Base-by-base conservation (phyloP, 2,888 invertebrate species). In the Xestia sexstrigata region DNA sequence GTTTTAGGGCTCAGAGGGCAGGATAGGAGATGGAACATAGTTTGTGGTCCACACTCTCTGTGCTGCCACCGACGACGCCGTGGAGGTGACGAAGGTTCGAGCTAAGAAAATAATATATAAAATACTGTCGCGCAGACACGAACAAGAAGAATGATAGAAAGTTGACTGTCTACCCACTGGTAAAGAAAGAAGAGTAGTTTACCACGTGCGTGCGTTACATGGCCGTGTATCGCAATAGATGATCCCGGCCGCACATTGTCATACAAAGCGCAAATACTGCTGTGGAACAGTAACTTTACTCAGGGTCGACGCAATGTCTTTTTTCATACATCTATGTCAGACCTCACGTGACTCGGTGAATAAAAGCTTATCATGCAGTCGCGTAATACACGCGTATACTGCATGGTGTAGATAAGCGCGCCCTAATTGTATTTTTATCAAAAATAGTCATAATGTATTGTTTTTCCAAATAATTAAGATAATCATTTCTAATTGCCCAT, bases 321-420 rank as follows among this genome's bases (percentile, higher is more conserved):
- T 6, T 49, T 20, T 2, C 0, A 39, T n/a, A 39, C 30, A 26
- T 71, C 17, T 4, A 2, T 47, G 49, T 79, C 62, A 47, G 35
- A 15, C 23, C 15, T 99, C 96, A 98, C 98, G 97, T 97, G 93
- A 94, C 11, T 35, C 49, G 8, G 17, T 63, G 26, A 52, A 26
- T 75, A 35, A 74, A 58, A 81, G 20, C 15, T 39, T 30, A 81
- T 74, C 73, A 63, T 30, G 17, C 15, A 35, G 62, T 69, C 47
- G 23, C 26, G 35, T 70, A 65, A 49, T 60, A n/a, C n/a, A n/a
- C n/a, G n/a, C n/a, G n/a, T n/a, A n/a, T n/a, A 62, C 52, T 62
- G 35, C 67, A 63, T 69, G 62, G 13, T 20, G 13, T 49, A 52
- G 72, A 79, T 83, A 79, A 66, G 65, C 84, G n/a, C 71, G 8